Conservation (phyloP, 2,113 vertebrate species). For the Nothobranchius kuhntae region DNA sequence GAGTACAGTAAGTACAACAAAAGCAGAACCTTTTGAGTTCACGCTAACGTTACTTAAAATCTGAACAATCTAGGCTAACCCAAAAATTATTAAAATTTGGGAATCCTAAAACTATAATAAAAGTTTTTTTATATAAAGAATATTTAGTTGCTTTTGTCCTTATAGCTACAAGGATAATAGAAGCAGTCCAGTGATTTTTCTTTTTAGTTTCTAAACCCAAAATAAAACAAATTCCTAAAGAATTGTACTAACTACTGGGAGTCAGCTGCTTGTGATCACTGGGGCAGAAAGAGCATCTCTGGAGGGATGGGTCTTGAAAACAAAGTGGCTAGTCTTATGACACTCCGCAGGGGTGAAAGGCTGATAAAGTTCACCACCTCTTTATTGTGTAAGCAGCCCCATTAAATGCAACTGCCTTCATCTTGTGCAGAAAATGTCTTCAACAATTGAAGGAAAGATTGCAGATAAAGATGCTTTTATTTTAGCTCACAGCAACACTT, state of each 20-base stretch:
- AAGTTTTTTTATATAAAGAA: too few species aligned
- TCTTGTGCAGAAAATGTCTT: slow-evolving; percentile 34
- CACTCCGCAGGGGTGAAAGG: slow-evolving; percentile 75
- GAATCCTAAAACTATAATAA: too few species aligned
- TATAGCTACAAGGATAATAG: not conserved
- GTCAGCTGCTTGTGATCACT: slow-evolving; percentile 72
- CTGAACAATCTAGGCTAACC: too few species aligned
- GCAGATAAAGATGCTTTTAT: not conserved
- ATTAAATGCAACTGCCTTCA: slow-evolving; percentile 69
- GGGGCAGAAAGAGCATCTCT: slow-evolving; percentile 79
- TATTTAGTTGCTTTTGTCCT: not conserved
- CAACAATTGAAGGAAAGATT: slow-evolving; percentile 17
- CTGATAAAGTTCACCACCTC: slow-evolving; percentile 75
- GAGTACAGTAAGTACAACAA: not conserved
- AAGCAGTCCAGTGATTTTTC: not conserved
- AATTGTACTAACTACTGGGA: slow-evolving; percentile 77
- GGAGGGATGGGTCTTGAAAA: slow-evolving; percentile 72
- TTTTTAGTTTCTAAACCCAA: slow-evolving; percentile 15
- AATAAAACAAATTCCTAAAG: slow-evolving; percentile 53
- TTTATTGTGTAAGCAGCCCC: slow-evolving; percentile 74
- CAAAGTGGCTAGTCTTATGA: slow-evolving; percentile 80
- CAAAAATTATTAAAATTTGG: too few species aligned
- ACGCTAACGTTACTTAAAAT: too few species aligned
- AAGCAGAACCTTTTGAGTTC: too few species aligned
- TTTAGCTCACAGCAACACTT: too few species aligned